phyloP scores from a whole-genome alignment of 1,140 invertebrate genomes.

The Drosophila insularis region DNA sequence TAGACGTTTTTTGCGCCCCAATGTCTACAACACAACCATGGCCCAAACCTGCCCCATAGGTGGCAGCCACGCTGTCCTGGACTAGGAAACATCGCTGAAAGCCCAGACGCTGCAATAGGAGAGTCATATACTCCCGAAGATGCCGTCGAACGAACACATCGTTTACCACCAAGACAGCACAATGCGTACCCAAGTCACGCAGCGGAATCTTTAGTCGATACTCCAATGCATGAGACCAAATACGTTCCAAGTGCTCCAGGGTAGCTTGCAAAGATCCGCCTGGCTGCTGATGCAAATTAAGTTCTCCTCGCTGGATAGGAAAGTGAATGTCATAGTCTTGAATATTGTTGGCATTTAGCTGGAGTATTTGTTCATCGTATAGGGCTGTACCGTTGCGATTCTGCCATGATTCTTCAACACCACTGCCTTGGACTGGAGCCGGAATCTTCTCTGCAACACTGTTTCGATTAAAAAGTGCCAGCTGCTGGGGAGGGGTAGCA shows the following conservation, averaged over 20 bases:
- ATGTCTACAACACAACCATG: slow-evolving; percentile 97
- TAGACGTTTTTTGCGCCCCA: slow-evolving; percentile 96
- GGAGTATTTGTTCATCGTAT: slow-evolving; percentile 65
- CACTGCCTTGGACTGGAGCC: slow-evolving; percentile 47
- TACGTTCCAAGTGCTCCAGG: slow-evolving; percentile 92
- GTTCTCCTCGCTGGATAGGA: slow-evolving; percentile 92
- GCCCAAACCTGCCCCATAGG: slow-evolving; percentile 95
- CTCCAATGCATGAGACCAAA: slow-evolving; percentile 92
- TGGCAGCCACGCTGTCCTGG: slow-evolving; percentile 95
- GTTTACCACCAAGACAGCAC: slow-evolving; percentile 93
- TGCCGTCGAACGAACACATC: slow-evolving; percentile 95
- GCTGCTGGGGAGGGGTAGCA: slow-evolving; percentile 93
- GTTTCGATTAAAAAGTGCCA: slow-evolving; percentile 92
- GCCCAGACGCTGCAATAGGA: slow-evolving; percentile 91
- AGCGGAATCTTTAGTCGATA: slow-evolving; percentile 86
- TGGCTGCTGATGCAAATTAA: slow-evolving; percentile 92
- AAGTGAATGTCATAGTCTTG: slow-evolving; percentile 93
- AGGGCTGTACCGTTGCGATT: slow-evolving; percentile 19
- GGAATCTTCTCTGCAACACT: slow-evolving; percentile 86
- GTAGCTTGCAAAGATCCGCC: slow-evolving; percentile 93
- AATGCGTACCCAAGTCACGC: slow-evolving; percentile 91
- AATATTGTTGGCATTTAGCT: slow-evolving; percentile 89
- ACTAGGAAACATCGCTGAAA: slow-evolving; percentile 94
- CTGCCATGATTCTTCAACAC: slow-evolving; percentile 39
- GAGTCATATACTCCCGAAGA: slow-evolving; percentile 91